Evolutionary conservation across 2,113 vertebrate species (phyloP).

Genomic region (Colaptes auratus): DNA sequence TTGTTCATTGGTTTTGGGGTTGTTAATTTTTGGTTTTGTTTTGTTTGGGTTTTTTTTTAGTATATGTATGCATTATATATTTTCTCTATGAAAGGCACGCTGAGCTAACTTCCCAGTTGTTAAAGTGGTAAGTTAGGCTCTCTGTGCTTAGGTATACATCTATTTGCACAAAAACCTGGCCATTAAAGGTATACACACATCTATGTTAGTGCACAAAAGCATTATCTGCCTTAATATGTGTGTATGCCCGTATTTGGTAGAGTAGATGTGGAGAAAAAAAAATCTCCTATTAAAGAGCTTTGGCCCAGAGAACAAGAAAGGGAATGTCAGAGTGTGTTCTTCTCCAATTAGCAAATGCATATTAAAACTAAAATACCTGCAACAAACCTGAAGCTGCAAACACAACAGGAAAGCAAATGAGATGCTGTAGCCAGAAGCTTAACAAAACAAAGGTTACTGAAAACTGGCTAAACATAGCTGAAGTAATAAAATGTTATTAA

Average conservation of each 20-base stretch:
- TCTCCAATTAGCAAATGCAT: slow-evolving; percentile 24
- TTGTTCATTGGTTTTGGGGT: no score
- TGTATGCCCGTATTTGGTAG: slow-evolving; percentile 22
- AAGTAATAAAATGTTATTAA: slow-evolving; percentile 39
- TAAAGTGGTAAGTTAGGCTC: slow-evolving; percentile 8
- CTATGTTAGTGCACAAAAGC: slow-evolving; percentile 39
- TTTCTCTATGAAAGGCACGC: background rate
- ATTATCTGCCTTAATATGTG: background rate
- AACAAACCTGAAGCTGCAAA: slow-evolving; percentile 35
- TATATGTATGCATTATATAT: background rate
- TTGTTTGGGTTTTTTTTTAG: background rate
- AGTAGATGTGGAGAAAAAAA: background rate
- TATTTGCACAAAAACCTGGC: slow-evolving; percentile 21
- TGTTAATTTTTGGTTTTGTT: no score
- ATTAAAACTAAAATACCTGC: background rate
- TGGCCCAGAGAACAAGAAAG: slow-evolving; percentile 59
- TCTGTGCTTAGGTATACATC: background rate
- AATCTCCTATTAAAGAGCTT: slow-evolving; percentile 19
- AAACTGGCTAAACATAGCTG: slow-evolving; percentile 39
- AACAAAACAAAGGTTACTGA: slow-evolving; percentile 42
- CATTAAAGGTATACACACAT: slow-evolving; percentile 11
- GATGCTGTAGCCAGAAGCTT: slow-evolving; percentile 54
- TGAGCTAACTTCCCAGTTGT: background rate
- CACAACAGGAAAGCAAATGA: slow-evolving; percentile 34
- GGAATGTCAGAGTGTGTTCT: slow-evolving; percentile 64